These are phyloP conservation scores for Mercenaria mercenaria DNA, from an alignment of 1,140 invertebrate species.

Conservation along the genomic window DNA sequence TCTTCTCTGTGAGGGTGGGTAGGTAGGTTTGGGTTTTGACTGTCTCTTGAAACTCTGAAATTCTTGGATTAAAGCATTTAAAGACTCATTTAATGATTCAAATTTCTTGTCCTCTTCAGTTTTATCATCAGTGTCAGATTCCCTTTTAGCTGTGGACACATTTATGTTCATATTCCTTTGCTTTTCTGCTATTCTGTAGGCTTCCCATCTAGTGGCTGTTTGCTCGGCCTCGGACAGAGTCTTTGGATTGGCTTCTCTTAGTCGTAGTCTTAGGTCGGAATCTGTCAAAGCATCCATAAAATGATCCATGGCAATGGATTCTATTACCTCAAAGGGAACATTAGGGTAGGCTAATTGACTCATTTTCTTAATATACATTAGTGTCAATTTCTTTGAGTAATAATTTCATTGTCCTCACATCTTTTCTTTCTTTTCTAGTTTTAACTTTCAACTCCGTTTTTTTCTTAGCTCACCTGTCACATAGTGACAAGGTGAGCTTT, in stretches of 20 bases:
- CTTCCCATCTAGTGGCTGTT: background rate
- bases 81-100: background rate
- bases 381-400: too few species aligned
- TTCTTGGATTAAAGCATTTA: background rate
- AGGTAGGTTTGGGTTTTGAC: background rate
- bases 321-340: background rate
- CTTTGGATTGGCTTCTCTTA: conserved; percentile 26
- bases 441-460: too few species aligned
- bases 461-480: too few species aligned
- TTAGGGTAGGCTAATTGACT: conserved; percentile 28
- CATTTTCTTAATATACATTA: conserved; percentile 1
- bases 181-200: background rate
- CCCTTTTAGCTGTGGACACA: background rate
- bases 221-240: background rate
- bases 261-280: conserved; percentile 16
- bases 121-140: background rate
- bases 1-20: background rate
- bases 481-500: too few species aligned
- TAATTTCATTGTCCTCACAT: too few species aligned
- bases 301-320: conserved; percentile 15
- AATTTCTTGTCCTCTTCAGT: background rate
- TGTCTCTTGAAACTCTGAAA: background rate
- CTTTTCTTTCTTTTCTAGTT: too few species aligned
- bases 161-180: background rate
- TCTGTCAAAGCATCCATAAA: conserved; percentile 33